Base-by-base conservation (phyloP, 1,140 invertebrate species). In the Palaemon carinicauda region DNA sequence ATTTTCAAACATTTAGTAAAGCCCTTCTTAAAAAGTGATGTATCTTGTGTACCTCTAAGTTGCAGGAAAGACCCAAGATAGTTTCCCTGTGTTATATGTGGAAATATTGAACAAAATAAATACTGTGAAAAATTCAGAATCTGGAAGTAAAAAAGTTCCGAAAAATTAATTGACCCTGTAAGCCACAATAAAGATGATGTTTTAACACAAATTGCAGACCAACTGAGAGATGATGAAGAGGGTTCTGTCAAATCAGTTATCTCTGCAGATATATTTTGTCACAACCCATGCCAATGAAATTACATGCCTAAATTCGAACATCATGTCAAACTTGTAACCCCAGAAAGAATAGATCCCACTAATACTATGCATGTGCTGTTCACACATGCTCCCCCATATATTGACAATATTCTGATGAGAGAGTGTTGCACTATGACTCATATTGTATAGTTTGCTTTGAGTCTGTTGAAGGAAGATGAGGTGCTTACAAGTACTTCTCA, bases 221-320 rank as follows among this genome's bases (percentile, higher is more conserved):
- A n/a, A n/a, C n/a, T n/a, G n/a, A n/a, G n/a, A n/a, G n/a, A n/a
- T n/a, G n/a, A 41, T 9, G 41, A 50, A 51, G 75, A 24, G 10
- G n/a, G 17, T 24, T 78, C 60, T 9, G 75, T 78, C 29, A 78
- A 41, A 51, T 41, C 41, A 12, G 75, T 78, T 24, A 27, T 78
- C n/a, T 50, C 75, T 78, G 75, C 75, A 14, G 75, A 78, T 78
- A 5, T 78, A 9, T 78, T 51, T 78, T 78, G 33, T 51, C 75
- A 78, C 31, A 41, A 3, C 19, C 17, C n/a, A 33, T 78, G 75
- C 33, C 41, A 9, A n/a, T 51, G 27, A 51, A 78, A 50, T 7
- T 10, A 52, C 33, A 41, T 51, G 7, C 10, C 14, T 9, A n/a
- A 9, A 78, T 75, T 31, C 33, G 29, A 75, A 75, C 73, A 21